phyloP scores from a whole-genome alignment of 1,140 invertebrate genomes.

The Papilio xuthus region DNA sequence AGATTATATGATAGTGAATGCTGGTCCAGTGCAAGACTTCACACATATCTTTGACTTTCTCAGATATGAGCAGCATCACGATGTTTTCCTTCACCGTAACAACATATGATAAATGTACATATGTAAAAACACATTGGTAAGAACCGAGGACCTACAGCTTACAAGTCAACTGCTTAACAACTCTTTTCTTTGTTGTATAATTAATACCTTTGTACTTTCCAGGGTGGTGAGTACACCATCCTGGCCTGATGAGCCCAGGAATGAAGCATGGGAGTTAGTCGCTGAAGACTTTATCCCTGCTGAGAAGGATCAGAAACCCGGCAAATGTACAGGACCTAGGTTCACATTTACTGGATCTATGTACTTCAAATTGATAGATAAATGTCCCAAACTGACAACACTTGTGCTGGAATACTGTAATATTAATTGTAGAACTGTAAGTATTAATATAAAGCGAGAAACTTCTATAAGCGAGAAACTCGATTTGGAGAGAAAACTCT shows the following conservation, averaged over 20 bases:
- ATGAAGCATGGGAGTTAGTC: conserved; percentile 20
- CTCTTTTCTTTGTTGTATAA: not conserved
- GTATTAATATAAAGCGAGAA: conserved; percentile 22
- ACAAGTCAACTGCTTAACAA: too few species aligned
- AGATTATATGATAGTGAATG: too few species aligned
- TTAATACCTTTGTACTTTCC: not conserved
- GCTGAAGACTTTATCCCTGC: not conserved
- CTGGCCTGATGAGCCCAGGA: conserved; percentile 23
- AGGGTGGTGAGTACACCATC: not conserved
- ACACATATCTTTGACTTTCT: too few species aligned
- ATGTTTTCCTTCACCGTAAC: too few species aligned
- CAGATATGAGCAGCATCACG: too few species aligned
- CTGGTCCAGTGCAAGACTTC: too few species aligned
- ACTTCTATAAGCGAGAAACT: not conserved
- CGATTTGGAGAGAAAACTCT: not conserved
- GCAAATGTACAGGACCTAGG: conserved; percentile 50
- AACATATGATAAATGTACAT: too few species aligned
- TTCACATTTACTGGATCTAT: conserved; percentile 48
- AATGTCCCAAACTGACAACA: conserved; percentile 53
- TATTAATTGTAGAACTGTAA: conserved; percentile 65
- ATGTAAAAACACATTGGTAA: too few species aligned
- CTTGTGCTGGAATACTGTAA: conserved; percentile 69
- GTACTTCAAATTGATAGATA: conserved; percentile 42
- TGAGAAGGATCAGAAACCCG: not conserved
- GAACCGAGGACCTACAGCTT: too few species aligned